Evolutionary conservation across 2,113 vertebrate genomes (phyloP).

Genomic region (human (Homo sapiens)): GRCh38 chr3:135898501-135899000

Average conservation of each 20-base stretch:
- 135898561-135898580: too few relatives aligned
- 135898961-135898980: neutral
- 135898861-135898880: neutral
- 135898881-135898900: neutral
- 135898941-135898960: neutral
- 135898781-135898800: neutral
- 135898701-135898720: neutral
- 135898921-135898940: neutral
- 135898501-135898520: too few relatives aligned
- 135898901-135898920: neutral
- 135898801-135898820: neutral
- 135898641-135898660: too few relatives aligned
- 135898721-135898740: neutral
- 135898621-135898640: too few relatives aligned
- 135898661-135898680: neutral
- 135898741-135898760: neutral
- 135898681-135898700: neutral
- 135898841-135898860: neutral
- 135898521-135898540: too few relatives aligned
- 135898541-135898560: too few relatives aligned
- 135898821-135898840: neutral
- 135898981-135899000: neutral
- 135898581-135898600: too few relatives aligned
- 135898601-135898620: too few relatives aligned
- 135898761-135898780: neutral